A percentile compares a stretch with the other conserved stretches of the same genome.
Evolutionary conservation across 2,113 vertebrate genomes (phyloP).

Genomic region (Notothenia coriiceps): DNA sequence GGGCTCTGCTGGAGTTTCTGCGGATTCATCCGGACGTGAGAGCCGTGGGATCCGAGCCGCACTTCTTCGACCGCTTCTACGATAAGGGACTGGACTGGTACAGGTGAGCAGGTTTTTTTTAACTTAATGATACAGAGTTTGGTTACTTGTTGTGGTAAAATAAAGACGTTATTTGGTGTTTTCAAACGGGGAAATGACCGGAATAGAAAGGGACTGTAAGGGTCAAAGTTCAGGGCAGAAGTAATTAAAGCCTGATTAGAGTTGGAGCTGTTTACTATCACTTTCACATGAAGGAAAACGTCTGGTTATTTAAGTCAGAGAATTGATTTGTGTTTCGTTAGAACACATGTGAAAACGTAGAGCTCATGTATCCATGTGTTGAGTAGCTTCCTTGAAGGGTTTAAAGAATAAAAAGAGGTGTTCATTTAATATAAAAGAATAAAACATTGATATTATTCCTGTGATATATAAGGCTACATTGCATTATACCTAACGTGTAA

Average conservation of each 20-base stretch:
- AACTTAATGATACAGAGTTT: background rate
- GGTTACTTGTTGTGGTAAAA: background rate
- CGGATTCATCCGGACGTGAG: conserved; percentile 88
- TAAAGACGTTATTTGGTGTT: background rate
- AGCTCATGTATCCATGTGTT: background rate
- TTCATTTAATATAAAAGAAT: no score
- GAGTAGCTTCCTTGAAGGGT: background rate
- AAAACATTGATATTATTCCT: no score
- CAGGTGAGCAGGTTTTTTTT: conserved; percentile 70
- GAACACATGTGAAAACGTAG: background rate
- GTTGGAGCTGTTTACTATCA: background rate
- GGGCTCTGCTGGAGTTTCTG: conserved; percentile 89
- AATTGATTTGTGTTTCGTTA: background rate
- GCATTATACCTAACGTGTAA: no score
- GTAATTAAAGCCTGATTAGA: conserved; percentile 1
- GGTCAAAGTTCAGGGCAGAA: conserved; percentile 32
- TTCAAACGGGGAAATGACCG: background rate
- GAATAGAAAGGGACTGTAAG: background rate
- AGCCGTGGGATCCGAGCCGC: conserved; percentile 87
- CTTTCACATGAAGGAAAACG: background rate
- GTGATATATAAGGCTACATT: no score
- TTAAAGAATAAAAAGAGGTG: no score
- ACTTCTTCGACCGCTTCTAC: conserved; percentile 89
- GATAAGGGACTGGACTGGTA: conserved; percentile 87
- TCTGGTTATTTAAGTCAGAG: no score